Evolutionary conservation across 92 coral and sea anemone species (phyloP), one percentile per base, ranked within the genome.

Genomic region (Actinernus sp.): DNA sequence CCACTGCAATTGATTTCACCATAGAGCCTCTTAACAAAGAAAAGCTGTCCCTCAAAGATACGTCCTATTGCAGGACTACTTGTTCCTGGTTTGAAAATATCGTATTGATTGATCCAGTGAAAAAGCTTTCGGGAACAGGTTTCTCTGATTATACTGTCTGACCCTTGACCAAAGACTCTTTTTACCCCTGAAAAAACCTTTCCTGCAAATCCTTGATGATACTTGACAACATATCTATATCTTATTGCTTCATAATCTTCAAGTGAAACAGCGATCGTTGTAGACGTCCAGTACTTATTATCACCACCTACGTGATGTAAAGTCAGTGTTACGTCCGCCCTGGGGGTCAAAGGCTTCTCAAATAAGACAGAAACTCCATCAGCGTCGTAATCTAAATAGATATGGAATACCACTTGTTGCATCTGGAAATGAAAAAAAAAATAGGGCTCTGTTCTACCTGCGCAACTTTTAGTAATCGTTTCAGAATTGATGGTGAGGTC

Each of bases 51-150:
- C 0, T 1, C 36, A 36, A 65, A 43, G 46, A 79, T 53, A 4
- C 29, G 39, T 8, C 45, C 28, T 24, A 11, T 64, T 8, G n/a
- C 0, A 3, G 13, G 0, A 0, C 0, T 17, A 8, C 65, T 75
- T 6, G 3, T 8, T 0, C 82, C 78, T 4, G 49, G 11, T 38
- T 43, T 71, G 68, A 89, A 86, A 16, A 82, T 73, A 71, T 90
- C 96, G 66, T 67, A 86, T 43, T 93, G 97, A 43, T 74, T 58
- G 1, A 2, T 49, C 0, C 83, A 48, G 34, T 1, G 2, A 21
- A 31, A 44, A 23, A 6, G 14, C 21, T 21, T 55, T 3, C 64
- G 72, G 28, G 9, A 70, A 31, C 2, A 9, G 20, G 33, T 0
- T 13, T 48, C 67, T 29, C 0, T 43, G 9, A 31, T 11, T 28